Evolutionary conservation across 2,888 invertebrate species (phyloP), one percentile per base, ranked within the genome.

Genomic region (Megaustenia siamemsis): DNA sequence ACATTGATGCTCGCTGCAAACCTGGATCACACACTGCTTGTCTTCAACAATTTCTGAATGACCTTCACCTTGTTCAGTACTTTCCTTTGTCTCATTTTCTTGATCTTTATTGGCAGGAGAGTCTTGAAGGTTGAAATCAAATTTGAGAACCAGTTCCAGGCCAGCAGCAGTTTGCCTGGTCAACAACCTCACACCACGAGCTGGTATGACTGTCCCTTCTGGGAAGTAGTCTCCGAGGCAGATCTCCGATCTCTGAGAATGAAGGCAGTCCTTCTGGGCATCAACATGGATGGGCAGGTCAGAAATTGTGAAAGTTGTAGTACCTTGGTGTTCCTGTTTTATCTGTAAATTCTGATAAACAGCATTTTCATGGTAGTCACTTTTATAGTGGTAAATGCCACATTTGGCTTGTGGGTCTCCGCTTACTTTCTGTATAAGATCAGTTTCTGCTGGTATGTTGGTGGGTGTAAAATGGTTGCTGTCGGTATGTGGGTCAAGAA

Each of bases 181-280:
- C 35, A 81, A 43, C 32, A 84, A 12, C 38, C 68, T 71, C 1
- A 84, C 24, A 35, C 56, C 73, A 35, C 21, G 35, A 3, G 76
- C 81, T 40, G 84, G 84, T 21, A 84, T 66, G 43, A 84, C 43
- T 35, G 84, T 76, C 8, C 81, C 81, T 38, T 38, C 40, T 12
- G 84, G 84, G 32, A 84, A 81, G 35, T 84, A 84, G 38, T 84
- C 81, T 15, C 84, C 84, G 0, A 84, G 38, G 28, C 75, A 75
- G 38, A 81, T 35, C 68, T 80, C 84, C 0, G 84, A 84, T 40
- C 66, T 71, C 21, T 24, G 69, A 15, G 24, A 73, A 28, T n/a
- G n/a, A n/a, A 56, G 24, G n/a, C 24, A 38, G 38, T 43, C 35
- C n/a, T 15, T 32, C 3, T 49, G 35, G 10, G 10, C 15, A 18